Evolutionary conservation across 1,140 invertebrate species (phyloP), one percentile per base, ranked within the genome.

Genomic region (Drosophila teissieri): DNA sequence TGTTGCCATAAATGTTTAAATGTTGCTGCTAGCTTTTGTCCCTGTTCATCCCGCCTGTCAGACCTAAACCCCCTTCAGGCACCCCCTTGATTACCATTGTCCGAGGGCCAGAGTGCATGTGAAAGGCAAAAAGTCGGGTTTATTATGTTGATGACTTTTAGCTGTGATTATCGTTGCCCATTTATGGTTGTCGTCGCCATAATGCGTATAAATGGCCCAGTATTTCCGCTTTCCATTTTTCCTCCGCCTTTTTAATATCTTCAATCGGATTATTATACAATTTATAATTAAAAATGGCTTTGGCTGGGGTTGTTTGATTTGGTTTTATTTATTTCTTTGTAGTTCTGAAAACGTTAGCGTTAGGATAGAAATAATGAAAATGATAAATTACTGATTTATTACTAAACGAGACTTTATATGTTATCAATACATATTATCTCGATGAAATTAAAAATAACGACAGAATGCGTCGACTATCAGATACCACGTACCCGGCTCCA

Each of bases 1-100:
- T 89, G 84, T 89, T 89, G 85, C 85, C 80, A 85, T 90, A 89
- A 89, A 89, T 90, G 85, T 90, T 89, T 89, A 89, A 89, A 89
- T 90, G 85, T 74, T 83, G 78, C 82, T 74, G 73, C 52, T 78
- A 78, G 81, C 79, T 72, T 84, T 76, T 82, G 51, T 46, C 63
- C 69, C 48, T 15, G 49, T 64, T 55, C 54, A 57, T 52, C 36
- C 51, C 48, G 42, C 24, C 39, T n/a, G 27, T 36, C 37, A 36
- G 5, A 15, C 10, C 15, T 17, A 14, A 14, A 4, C 12, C 10
- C 12, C 40, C 65, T 19, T 3, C 11, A 17, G 11, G 12, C 31
- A 17, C 36, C 64, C 51, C 42, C 36, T 42, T 57, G 64, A 70
- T 57, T 42, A 62, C 51, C 57, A 74, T 88, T 83, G 72, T 88